Evolutionary conservation across 2,797 vertebrate species (phyloP), one percentile per base, ranked within the genome.

Genomic region (Sebastes vulpes): DNA sequence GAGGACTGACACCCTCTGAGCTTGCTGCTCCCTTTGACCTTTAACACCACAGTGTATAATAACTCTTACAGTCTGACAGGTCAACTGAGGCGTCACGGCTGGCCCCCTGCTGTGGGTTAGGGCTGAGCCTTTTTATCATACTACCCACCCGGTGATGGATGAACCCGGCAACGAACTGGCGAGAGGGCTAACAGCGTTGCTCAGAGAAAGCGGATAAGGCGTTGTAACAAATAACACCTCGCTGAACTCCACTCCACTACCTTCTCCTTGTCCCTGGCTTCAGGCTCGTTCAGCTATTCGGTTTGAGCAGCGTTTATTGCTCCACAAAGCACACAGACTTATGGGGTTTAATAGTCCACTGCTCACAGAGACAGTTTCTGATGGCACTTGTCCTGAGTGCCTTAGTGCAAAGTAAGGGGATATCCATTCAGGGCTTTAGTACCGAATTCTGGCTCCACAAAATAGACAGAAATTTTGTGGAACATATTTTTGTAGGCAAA

Each of bases 11-110:
- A 92, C 87, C 90, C 92, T 90, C 89, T 87, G 73, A 83, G 91
- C 82, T 79, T 88, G 90, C 87, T 87, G 92, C 87, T 92, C 87
- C 83, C 84, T 89, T 60, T 93, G 90, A 95, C 94, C 94, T 94
- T 93, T 96, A 88, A 95, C 95, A 91, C 92, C 90, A 91, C 89
- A 84, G 94, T 89, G 93, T 92, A 89, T 95, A 97, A 99, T 99
- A 98, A 97, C 94, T 99, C 98, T 97, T 97, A 93, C 94, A 95
- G 97, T 96, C 92, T 97, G 98, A 98, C 98, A 97, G 96, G 97
- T 97, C 97, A 97, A 97, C 95, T 98, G 97, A 98, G 97, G 97
- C 96, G 88, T 96, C 96, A 82, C 88, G 96, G 95, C 96, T 90
- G 95, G 96, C 96, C 96, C 96, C 97, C 97, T 93, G 96, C 96